These are phyloP conservation scores for Echinops telfairi DNA, from an alignment of 2,113 vertebrate genomes.

Conservation along the genomic window DNA sequence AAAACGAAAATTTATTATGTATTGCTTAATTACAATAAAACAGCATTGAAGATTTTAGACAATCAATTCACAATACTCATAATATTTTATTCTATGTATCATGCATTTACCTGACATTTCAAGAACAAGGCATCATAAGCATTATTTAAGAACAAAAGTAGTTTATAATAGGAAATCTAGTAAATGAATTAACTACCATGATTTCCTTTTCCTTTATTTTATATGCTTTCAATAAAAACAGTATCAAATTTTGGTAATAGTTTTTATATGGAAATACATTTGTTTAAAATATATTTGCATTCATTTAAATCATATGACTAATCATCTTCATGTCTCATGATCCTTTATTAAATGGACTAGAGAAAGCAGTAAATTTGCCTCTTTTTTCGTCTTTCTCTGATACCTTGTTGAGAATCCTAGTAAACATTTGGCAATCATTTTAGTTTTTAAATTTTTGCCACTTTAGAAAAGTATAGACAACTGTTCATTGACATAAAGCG, in stretches of 20 bases:
- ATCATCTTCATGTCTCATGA: background rate
- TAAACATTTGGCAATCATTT: background rate
- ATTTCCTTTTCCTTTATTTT: background rate
- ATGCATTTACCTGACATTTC: background rate
- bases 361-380: background rate
- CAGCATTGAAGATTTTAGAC: background rate
- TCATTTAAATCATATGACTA: background rate
- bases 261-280: background rate
- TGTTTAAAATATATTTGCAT: background rate
- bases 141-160: background rate
- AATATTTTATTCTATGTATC: background rate
- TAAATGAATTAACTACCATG: background rate
- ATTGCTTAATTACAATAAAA: background rate
- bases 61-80: background rate
- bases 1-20: background rate
- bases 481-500: background rate
- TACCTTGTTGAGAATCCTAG: background rate
- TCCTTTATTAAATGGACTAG: conserved; percentile 17
- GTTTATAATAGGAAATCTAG: background rate
- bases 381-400: background rate
- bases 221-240: background rate
- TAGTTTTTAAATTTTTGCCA: background rate
- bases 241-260: conserved; percentile 15
- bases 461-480: background rate
- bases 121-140: background rate